Percentiles rank a stretch among this genome's conserved stretches.
These are phyloP conservation scores for Cirrhinus mrigala DNA, from an alignment of 2,797 vertebrate genomes.

Conservation along the genomic window DNA sequence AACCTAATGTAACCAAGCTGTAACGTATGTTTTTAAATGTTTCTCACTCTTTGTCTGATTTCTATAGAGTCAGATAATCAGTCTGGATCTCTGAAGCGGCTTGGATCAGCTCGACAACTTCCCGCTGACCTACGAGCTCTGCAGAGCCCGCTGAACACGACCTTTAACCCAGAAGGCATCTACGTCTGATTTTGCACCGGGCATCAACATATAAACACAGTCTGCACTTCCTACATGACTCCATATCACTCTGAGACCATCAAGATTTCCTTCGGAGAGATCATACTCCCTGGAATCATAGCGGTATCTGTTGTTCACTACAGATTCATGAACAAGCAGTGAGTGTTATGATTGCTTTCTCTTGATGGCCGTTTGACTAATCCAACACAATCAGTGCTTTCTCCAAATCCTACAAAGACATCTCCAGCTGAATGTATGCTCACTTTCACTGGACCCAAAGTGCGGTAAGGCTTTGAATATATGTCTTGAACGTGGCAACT, in stretches of 20 bases:
- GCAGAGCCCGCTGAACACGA: slow-evolving; percentile 86
- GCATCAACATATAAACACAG: background rate
- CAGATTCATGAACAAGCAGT: slow-evolving; percentile 19
- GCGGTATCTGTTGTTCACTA: background rate
- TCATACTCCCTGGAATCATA: background rate
- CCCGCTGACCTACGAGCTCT: slow-evolving; percentile 90
- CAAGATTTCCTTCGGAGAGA: background rate
- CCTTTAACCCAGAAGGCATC: slow-evolving; percentile 95
- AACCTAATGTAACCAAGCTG: background rate
- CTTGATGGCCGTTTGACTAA: background rate
- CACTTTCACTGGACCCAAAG: slow-evolving; percentile 22
- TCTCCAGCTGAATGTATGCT: slow-evolving; percentile 26
- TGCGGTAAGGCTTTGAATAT: slow-evolving; percentile 11
- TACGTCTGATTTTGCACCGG: slow-evolving; percentile 84
- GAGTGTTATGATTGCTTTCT: slow-evolving; percentile 18
- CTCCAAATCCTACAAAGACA: slow-evolving; percentile 19
- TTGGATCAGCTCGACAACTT: slow-evolving; percentile 86
- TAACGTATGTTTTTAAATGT: background rate
- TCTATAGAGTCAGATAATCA: slow-evolving; percentile 79
- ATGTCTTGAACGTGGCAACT: slow-evolving; percentile 14
- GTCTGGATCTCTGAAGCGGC: slow-evolving; percentile 86
- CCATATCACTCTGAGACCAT: background rate
- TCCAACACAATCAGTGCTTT: slow-evolving; percentile 30
- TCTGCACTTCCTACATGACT: slow-evolving; percentile 26
- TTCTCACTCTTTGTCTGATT: background rate